These are phyloP conservation scores for Dryadula phaetusa DNA, from an alignment of 2,888 invertebrate species.

Conservation along the genomic window DNA sequence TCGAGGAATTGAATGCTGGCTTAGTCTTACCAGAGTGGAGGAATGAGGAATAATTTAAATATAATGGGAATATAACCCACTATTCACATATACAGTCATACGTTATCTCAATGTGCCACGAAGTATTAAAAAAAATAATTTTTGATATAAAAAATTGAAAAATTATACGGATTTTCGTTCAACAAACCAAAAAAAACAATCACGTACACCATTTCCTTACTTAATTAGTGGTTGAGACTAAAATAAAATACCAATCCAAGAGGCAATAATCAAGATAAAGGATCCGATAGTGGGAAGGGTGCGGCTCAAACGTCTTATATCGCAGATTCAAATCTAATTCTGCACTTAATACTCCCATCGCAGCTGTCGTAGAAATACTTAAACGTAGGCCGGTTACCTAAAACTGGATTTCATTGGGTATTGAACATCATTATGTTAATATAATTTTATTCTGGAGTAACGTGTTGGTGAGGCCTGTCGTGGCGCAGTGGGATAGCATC, in stretches of 20 bases:
- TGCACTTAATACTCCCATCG: slow-evolving; percentile 14
- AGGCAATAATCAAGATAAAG: slow-evolving; percentile 20
- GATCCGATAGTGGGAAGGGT: slow-evolving; percentile 22
- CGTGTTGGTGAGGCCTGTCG: not conserved
- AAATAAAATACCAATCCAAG: slow-evolving; percentile 22
- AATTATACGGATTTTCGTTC: not conserved
- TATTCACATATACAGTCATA: no score
- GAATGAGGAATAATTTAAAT: no score
- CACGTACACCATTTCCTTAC: slow-evolving; percentile 21
- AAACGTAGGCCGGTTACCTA: not conserved
- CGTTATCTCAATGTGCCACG: no score
- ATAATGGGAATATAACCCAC: no score
- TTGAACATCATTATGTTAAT: not conserved
- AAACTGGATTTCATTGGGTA: not conserved
- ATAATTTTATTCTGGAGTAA: not conserved
- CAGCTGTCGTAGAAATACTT: slow-evolving; percentile 20
- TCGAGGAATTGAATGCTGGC: no score
- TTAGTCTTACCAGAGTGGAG: no score
- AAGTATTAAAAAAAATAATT: no score
- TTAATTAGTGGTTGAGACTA: slow-evolving; percentile 35
- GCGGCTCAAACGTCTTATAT: slow-evolving; percentile 24
- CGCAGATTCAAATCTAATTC: slow-evolving; percentile 26
- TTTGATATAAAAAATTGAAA: not conserved
- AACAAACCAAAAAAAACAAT: slow-evolving; percentile 7
- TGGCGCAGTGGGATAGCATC: no score